These are phyloP conservation scores for Entomobrya multifasciata DNA, from an alignment of 2,888 invertebrate genomes.

Conservation along the genomic window DNA sequence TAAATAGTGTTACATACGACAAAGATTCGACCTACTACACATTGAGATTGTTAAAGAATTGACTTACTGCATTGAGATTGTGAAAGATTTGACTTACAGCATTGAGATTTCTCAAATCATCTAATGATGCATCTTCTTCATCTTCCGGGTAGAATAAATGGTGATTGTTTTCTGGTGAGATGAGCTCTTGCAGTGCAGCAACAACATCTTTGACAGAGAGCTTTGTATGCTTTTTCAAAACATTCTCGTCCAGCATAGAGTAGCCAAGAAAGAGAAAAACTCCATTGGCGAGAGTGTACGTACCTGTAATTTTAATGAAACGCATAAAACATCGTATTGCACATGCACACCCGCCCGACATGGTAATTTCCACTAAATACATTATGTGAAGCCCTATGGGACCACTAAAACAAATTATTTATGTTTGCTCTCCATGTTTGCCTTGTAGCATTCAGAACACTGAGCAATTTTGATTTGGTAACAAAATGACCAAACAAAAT, in stretches of 20 bases:
- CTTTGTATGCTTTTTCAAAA: constrained; percentile 91
- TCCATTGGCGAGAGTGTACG: constrained; percentile 90
- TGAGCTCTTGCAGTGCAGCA: constrained; percentile 86
- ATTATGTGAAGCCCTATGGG: too few species aligned
- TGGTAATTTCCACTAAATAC: too few species aligned
- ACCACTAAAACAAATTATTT: constrained; percentile 1
- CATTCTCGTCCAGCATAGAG: constrained; percentile 92
- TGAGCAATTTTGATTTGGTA: neutral
- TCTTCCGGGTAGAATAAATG: constrained; percentile 78
- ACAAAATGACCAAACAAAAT: neutral
- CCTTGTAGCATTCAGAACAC: neutral
- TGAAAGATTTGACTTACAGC: constrained; percentile 72
- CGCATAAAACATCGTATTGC: neutral
- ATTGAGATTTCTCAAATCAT: constrained; percentile 76
- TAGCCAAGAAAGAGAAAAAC: constrained; percentile 94
- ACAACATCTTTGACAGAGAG: constrained; percentile 92
- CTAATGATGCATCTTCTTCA: constrained; percentile 68
- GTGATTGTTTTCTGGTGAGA: constrained; percentile 78
- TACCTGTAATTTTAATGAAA: constrained; percentile 82
- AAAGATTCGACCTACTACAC: too few species aligned
- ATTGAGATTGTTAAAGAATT: too few species aligned
- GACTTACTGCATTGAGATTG: neutral
- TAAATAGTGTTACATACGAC: too few species aligned
- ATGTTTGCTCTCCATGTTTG: neutral
- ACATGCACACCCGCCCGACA: too few species aligned